Conservation (phyloP, 2,797 vertebrate genomes). For the Gallinago stenura region DNA sequence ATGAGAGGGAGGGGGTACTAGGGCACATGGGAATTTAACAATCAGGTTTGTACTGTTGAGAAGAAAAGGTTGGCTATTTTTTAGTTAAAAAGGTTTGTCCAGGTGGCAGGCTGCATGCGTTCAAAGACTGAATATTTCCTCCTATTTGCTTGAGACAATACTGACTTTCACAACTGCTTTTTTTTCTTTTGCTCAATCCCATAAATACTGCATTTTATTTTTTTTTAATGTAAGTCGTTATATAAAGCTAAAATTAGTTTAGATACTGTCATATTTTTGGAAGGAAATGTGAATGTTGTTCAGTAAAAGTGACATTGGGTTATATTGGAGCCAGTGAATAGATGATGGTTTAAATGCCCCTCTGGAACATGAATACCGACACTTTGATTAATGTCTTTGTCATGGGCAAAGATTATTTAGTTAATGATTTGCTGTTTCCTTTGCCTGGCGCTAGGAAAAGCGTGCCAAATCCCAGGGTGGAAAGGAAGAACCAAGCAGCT, state of each 20-base stretch:
- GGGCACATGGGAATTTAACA: slow-evolving; percentile 1
- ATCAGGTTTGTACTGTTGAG: neutral
- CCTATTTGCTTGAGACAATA: neutral
- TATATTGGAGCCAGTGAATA: neutral
- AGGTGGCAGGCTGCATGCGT: neutral
- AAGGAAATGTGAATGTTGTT: neutral
- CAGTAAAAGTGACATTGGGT: slow-evolving; percentile 27
- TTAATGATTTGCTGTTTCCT: slow-evolving; percentile 50
- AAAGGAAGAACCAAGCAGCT: slow-evolving; percentile 28
- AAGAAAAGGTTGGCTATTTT: slow-evolving; percentile 20
- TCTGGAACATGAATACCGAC: neutral
- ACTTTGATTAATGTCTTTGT: slow-evolving; percentile 65
- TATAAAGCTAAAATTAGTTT: slow-evolving; percentile 40
- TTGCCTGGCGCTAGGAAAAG: slow-evolving; percentile 40
- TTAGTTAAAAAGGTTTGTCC: slow-evolving; percentile 17
- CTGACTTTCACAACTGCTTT: neutral
- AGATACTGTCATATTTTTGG: slow-evolving; percentile 20
- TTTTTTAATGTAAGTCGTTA: neutral
- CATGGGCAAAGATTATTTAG: slow-evolving; percentile 47
- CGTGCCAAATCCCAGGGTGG: slow-evolving; percentile 28
- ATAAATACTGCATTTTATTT: neutral
- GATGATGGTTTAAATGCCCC: slow-evolving; percentile 42
- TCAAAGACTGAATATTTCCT: neutral
- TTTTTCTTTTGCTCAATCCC: neutral
- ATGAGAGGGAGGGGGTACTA: neutral